Evolutionary conservation across 2,888 invertebrate genomes (phyloP).

Genomic region (Chloromyia formosa): DNA sequence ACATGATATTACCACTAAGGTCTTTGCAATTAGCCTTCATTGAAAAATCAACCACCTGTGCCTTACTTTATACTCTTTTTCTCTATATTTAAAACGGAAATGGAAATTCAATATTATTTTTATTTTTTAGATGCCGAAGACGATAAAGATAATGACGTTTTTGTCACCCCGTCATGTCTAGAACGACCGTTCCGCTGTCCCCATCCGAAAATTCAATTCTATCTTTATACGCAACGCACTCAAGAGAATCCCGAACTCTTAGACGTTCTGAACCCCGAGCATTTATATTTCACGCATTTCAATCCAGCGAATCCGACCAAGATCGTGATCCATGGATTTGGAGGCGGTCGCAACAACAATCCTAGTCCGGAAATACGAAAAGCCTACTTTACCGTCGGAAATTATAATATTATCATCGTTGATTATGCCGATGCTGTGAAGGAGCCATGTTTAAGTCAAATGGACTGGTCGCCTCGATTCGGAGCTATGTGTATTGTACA

Average conservation of each 20-base stretch:
- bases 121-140: constrained; percentile 49
- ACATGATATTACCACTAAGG: too few relatives aligned
- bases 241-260: constrained; percentile 78
- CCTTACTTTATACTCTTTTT: too few relatives aligned
- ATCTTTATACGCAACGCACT: constrained; percentile 81
- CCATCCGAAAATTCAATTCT: constrained; percentile 84
- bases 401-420: constrained; percentile 88
- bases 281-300: constrained; percentile 78
- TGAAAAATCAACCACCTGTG: too few relatives aligned
- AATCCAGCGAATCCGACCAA: constrained; percentile 83
- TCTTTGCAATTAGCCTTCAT: too few relatives aligned
- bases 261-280: constrained; percentile 75
- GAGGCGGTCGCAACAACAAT: constrained; percentile 81
- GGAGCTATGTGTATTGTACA: constrained; percentile 81
- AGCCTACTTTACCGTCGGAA: constrained; percentile 81
- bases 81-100: too few relatives aligned
- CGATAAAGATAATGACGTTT: constrained; percentile 69
- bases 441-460: constrained; percentile 84
- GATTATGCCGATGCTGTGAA: constrained; percentile 82
- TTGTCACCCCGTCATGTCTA: constrained; percentile 83
- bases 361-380: constrained; percentile 87
- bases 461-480: constrained; percentile 73
- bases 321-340: constrained; percentile 90
- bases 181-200: constrained; percentile 83
- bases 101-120: too few relatives aligned